Base-by-base conservation (phyloP, 2,888 invertebrate species). In the Coenonympha glycerion region DNA sequence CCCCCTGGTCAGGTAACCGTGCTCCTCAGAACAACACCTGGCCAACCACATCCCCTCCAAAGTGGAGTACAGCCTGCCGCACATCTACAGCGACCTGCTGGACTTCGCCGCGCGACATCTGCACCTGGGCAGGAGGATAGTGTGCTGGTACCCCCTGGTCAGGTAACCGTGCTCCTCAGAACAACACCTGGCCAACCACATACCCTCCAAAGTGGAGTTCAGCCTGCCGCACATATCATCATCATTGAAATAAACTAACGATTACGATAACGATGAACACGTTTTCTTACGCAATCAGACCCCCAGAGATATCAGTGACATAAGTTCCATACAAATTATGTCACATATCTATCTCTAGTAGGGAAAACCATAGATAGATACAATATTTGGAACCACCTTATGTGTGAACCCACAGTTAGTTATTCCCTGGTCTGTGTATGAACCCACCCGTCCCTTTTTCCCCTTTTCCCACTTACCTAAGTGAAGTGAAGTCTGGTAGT, bases 121-220 rank as follows among this genome's bases (percentile, higher is more conserved):
- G 49, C 89, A 85, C 60, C 57, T 94, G 3, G 91, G 92, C 3
- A 94, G 97, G 0, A 87, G 96, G 56, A 85, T 99, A 13, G 97
- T 99, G 0, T 98, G 94, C 84, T 99, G 99, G 99, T 92, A 97
- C 65, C 99, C 99, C 19, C 89, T 97, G 28, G 92, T 94, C 58
- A 91, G 95, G 93, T 94, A 18, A 9, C 36, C 13, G 45, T 26
- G 26, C 2, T 9, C 2, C 9, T 89, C 90, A 4, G 91, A 91
- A 19, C 89, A 91, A 56, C 92, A 92, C 68, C 71, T 90, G 28
- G 80, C 88, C 6, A 90, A 90, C 28, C 96, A 96, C 71, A 90
- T 94, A 66, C 96, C 96, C 0, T 90, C 94, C 0, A 96, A 97
- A 77, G 90, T 95, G 34, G 92, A 92, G 52, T 99, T 99, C 71